Evolutionary conservation across 1,140 invertebrate species (phyloP).

Genomic region (Zaprionus vittiger): DNA sequence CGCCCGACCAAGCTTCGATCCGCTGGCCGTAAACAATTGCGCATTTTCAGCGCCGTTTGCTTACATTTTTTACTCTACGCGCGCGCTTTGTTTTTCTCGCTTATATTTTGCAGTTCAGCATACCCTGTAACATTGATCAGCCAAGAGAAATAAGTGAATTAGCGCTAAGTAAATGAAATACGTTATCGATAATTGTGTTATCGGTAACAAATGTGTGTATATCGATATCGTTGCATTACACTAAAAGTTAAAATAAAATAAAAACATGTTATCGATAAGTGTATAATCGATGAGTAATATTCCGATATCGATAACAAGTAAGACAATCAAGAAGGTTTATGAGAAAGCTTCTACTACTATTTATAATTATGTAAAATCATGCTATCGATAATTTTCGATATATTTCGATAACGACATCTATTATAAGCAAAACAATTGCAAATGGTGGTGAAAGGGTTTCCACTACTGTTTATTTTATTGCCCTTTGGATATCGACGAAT

Average conservation of each 20-base stretch:
- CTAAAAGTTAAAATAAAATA: no score
- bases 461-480: no score
- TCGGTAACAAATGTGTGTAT: background rate
- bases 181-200: background rate
- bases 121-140: constrained; percentile 17
- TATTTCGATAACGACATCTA: no score
- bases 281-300: background rate
- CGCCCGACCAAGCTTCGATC: constrained; percentile 11
- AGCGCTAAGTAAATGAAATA: no score
- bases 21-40: constrained; percentile 74
- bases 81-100: constrained; percentile 38
- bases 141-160: background rate
- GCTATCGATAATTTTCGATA: no score
- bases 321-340: no score
- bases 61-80: constrained; percentile 66
- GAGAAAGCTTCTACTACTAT: no score
- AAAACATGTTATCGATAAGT: background rate
- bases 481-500: no score
- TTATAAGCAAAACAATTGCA: no score
- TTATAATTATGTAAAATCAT: no score
- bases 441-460: no score
- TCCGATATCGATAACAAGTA: no score
- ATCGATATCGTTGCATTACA: background rate
- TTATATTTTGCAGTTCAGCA: constrained; percentile 50
- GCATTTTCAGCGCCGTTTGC: constrained; percentile 79